phyloP scores from a whole-genome alignment of 23 tunicate species.

The Oikopleura vanhoeffeni region DNA sequence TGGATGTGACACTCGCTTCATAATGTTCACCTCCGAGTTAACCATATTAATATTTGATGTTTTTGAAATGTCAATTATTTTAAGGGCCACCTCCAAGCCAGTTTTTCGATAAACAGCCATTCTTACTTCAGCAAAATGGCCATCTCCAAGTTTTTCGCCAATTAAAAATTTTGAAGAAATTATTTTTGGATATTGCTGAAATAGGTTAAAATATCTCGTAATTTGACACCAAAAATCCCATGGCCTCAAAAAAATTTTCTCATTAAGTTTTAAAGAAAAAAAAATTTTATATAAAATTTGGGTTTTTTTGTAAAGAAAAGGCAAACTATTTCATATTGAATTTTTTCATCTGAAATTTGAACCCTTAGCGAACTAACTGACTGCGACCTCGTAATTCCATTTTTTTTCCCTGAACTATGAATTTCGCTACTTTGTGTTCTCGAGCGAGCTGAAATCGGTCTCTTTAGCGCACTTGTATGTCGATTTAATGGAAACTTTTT shows the following conservation, averaged over 20 bases:
- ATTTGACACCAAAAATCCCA: too few relatives aligned
- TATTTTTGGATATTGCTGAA: too few relatives aligned
- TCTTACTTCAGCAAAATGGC: conserved; percentile 6
- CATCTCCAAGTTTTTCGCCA: conserved; percentile 9
- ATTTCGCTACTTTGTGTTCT: neutral
- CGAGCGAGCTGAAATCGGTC: neutral
- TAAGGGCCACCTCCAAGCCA: neutral
- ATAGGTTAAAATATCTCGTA: too few relatives aligned
- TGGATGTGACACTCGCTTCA: conserved; percentile 2
- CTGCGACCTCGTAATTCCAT: neutral
- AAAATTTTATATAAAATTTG: too few relatives aligned
- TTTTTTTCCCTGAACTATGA: too few relatives aligned
- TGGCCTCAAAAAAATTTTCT: too few relatives aligned
- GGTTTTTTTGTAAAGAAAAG: too few relatives aligned
- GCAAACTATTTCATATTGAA: too few relatives aligned
- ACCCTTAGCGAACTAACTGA: neutral
- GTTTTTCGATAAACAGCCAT: neutral
- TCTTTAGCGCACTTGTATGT: neutral
- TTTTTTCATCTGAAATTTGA: too few relatives aligned
- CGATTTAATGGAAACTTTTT: neutral
- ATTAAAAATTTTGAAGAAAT: neutral
- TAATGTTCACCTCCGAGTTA: neutral
- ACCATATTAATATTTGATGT: neutral
- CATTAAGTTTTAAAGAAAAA: too few relatives aligned
- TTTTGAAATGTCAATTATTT: neutral